A percentile compares a stretch with the other conserved stretches of the same genome.
phyloP scores from a whole-genome alignment of 2,113 vertebrate species.

The Oriolus oriolus region DNA sequence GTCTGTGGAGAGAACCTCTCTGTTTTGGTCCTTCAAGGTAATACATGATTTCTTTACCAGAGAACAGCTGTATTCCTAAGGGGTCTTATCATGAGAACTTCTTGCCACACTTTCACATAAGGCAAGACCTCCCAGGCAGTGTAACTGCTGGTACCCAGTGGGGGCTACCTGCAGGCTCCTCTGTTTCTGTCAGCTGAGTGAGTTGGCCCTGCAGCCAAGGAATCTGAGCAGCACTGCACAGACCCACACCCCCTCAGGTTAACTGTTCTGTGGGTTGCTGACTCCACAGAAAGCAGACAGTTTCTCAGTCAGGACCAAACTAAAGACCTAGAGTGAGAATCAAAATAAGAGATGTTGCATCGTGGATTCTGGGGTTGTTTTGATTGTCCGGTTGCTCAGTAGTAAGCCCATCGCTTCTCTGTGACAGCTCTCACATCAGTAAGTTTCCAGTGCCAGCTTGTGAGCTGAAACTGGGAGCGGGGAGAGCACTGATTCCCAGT shows the following conservation, averaged over 20 bases:
- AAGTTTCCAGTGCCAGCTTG: not conserved
- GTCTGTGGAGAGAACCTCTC: not conserved
- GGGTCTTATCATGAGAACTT: not conserved
- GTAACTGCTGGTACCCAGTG: not conserved
- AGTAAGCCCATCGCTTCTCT: not conserved
- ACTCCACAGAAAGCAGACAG: not conserved
- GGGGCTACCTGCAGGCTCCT: not conserved
- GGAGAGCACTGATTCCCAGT: not conserved
- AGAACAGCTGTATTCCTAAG: not conserved
- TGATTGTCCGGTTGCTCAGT: not conserved
- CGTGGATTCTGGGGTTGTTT: not conserved
- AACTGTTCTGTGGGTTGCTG: not conserved
- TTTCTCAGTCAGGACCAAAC: not conserved
- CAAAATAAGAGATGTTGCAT: not conserved
- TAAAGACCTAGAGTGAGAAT: not conserved
- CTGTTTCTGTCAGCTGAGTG: not conserved
- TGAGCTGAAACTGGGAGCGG: not conserved
- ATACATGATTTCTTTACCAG: not conserved
- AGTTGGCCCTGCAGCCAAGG: not conserved
- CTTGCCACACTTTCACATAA: not conserved
- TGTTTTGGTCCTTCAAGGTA: not conserved
- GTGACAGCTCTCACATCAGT: not conserved
- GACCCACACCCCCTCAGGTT: not conserved
- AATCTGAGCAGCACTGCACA: not conserved
- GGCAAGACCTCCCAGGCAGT: not conserved